These are phyloP conservation scores for Anoplius nigerrimus DNA, from an alignment of 2,888 invertebrate genomes.

Conservation along the genomic window DNA sequence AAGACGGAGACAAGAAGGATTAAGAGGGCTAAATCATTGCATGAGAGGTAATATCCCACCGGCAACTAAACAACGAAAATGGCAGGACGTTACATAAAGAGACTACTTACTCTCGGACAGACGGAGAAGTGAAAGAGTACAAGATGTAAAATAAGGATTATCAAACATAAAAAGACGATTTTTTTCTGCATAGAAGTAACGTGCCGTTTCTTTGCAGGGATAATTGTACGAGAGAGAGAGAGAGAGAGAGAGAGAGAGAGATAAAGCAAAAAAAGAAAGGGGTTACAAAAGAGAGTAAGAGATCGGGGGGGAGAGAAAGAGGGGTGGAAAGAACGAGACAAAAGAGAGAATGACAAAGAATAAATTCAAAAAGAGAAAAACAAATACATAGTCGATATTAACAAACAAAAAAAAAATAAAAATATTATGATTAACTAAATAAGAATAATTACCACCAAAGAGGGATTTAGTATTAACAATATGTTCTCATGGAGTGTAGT, in stretches of 20 bases:
- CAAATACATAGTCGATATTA: slow-evolving; percentile 58
- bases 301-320: slow-evolving; percentile 24
- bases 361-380: slow-evolving; percentile 27
- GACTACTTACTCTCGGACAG: no score
- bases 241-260: slow-evolving; percentile 29
- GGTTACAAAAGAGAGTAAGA: slow-evolving; percentile 31
- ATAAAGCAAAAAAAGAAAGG: slow-evolving; percentile 22
- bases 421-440: slow-evolving; percentile 53
- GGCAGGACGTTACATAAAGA: no score
- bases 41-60: slow-evolving; percentile 28
- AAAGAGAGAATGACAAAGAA: slow-evolving; percentile 35
- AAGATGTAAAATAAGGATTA: not conserved
- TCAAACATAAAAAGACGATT: not conserved
- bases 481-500: slow-evolving; percentile 74
- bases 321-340: slow-evolving; percentile 20
- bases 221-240: slow-evolving; percentile 32
- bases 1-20: slow-evolving; percentile 93
- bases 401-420: slow-evolving; percentile 40
- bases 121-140: slow-evolving; percentile 12
- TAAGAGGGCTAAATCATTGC: slow-evolving; percentile 73
- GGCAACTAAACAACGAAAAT: not conserved
- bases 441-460: slow-evolving; percentile 67
- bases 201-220: slow-evolving; percentile 37
- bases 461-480: slow-evolving; percentile 70
- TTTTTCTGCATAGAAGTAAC: slow-evolving; percentile 3